Evolutionary conservation across 2,888 invertebrate genomes (phyloP).

Genomic region (Axea sp.): DNA sequence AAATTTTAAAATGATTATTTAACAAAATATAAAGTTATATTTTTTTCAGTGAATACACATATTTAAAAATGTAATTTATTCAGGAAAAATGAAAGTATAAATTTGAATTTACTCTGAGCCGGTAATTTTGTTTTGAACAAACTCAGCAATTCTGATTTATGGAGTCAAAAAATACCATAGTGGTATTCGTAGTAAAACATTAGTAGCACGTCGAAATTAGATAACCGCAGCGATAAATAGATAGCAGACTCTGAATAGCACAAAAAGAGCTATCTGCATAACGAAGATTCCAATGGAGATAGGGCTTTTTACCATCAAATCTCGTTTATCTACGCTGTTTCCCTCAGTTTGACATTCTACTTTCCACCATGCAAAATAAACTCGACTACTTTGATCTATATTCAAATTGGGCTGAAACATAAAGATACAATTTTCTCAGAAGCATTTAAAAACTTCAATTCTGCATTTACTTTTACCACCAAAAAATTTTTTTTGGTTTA

Average conservation of each 20-base stretch:
- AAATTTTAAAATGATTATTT: no score
- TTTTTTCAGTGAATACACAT: no score
- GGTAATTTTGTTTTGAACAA: no score
- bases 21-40: no score
- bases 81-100: no score
- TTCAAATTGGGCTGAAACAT: background rate
- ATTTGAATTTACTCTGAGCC: no score
- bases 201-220: background rate
- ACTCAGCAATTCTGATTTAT: no score
- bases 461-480: no score
- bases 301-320: background rate
- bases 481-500: no score
- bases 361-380: constrained; percentile 2
- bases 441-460: constrained; percentile 1
- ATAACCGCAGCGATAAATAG: background rate
- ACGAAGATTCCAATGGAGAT: background rate
- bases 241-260: background rate
- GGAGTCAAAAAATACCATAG: no score
- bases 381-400: constrained; percentile 7
- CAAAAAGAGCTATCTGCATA: constrained; percentile 1
- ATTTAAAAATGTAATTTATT: no score
- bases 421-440: background rate
- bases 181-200: background rate
- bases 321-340: background rate
- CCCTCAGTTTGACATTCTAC: background rate